phyloP scores from a whole-genome alignment of 2,888 invertebrate species.

The Iphiclides podalirius region DNA sequence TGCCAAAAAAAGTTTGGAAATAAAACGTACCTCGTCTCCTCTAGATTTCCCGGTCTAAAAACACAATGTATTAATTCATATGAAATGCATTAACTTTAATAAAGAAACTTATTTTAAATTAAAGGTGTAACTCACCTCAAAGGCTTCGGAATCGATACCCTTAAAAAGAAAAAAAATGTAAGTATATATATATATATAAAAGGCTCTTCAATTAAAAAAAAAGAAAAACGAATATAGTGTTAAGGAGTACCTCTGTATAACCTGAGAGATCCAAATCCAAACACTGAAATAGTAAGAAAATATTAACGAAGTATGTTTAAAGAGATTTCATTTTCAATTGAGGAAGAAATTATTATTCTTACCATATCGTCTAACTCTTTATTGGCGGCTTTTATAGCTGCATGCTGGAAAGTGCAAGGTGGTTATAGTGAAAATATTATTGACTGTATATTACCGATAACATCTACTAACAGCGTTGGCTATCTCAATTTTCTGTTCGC shows the following conservation, averaged over 20 bases:
- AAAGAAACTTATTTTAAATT: no score
- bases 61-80: slow-evolving; percentile 12
- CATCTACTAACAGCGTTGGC: slow-evolving; percentile 58
- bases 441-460: no score
- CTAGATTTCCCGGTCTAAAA: slow-evolving; percentile 52
- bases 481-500: slow-evolving; percentile 67
- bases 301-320: no score
- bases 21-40: slow-evolving; percentile 41
- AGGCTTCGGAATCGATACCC: slow-evolving; percentile 66
- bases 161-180: slow-evolving; percentile 38
- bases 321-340: no score
- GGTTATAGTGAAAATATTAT: no score
- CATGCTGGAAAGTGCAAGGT: slow-evolving; percentile 48
- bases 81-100: no score
- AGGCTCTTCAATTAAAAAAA: no score
- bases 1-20: not conserved
- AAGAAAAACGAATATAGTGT: no score
- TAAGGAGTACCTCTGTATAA: slow-evolving; percentile 55
- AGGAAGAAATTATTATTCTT: no score
- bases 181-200: no score
- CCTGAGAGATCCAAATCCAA: slow-evolving; percentile 64
- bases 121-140: slow-evolving; percentile 46
- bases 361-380: slow-evolving; percentile 68
- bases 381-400: slow-evolving; percentile 64
- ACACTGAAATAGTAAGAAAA: slow-evolving; percentile 48